phyloP scores from a whole-genome alignment of 2,113 vertebrate genomes.

The Lota lota region DNA sequence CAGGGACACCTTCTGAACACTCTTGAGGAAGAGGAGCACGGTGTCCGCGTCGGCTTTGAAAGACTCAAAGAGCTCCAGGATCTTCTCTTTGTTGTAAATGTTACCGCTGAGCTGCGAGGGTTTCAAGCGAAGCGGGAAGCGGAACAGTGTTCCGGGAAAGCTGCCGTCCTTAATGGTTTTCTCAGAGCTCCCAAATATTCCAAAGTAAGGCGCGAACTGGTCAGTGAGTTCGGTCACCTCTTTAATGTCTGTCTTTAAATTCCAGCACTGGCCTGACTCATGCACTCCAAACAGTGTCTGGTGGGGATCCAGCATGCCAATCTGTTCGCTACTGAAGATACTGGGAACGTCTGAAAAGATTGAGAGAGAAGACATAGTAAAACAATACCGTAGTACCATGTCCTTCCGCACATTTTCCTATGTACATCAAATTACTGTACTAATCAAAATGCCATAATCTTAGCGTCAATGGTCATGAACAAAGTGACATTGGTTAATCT shows the following conservation, averaged over 20 bases:
- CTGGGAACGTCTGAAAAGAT: conserved; percentile 88
- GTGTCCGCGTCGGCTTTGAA: conserved; percentile 95
- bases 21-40: conserved; percentile 92
- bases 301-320: conserved; percentile 97
- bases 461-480: too few species aligned
- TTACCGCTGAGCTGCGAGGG: conserved; percentile 91
- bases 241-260: conserved; percentile 87
- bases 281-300: conserved; percentile 91
- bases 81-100: conserved; percentile 92
- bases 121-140: conserved; percentile 90
- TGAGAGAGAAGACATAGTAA: conserved; percentile 30
- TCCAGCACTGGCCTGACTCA: conserved; percentile 98
- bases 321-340: conserved; percentile 97
- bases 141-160: conserved; percentile 95
- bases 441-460: too few species aligned
- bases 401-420: too few species aligned
- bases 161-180: conserved; percentile 82
- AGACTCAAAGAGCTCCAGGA: conserved; percentile 94
- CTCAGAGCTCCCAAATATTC: conserved; percentile 89
- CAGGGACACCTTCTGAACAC: conserved; percentile 89
- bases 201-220: conserved; percentile 91
- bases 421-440: too few species aligned
- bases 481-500: too few species aligned
- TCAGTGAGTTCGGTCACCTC: conserved; percentile 88
- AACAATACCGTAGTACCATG: not conserved